Conservation (phyloP, 2,888 invertebrate genomes). For the Rapana venosa region DNA sequence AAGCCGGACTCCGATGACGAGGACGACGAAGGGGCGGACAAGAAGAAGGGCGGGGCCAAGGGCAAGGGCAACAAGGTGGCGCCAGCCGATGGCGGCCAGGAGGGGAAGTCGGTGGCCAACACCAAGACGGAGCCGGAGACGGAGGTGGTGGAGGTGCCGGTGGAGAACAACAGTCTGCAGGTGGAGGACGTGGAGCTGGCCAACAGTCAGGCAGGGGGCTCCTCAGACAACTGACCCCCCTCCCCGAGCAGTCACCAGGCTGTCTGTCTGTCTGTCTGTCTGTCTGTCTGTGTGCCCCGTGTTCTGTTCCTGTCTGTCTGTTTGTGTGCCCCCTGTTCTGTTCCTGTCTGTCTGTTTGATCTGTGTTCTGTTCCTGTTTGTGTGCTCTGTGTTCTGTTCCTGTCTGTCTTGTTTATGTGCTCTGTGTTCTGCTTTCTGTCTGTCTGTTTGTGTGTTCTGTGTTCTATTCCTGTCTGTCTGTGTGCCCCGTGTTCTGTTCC, state of each 20-base stretch:
- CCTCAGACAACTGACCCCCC: background rate
- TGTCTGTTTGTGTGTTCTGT: too few species aligned
- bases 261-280: background rate
- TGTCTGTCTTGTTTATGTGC: too few species aligned
- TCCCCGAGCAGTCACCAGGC: background rate
- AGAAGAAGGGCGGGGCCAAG: background rate
- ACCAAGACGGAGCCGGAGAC: too few species aligned
- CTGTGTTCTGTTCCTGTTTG: background rate
- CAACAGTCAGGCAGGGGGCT: background rate
- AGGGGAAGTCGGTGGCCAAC: background rate
- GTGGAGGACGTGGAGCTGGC: constrained; percentile 15
- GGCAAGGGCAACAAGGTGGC: constrained; percentile 19
- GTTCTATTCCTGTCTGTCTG: too few species aligned
- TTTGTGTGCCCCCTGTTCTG: background rate
- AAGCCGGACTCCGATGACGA: constrained; percentile 49
- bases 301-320: background rate
- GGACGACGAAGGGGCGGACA: constrained; percentile 44
- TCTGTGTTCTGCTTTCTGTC: too few species aligned
- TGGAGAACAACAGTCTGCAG: background rate
- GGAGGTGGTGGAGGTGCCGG: constrained; percentile 8
- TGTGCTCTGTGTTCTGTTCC: too few species aligned
- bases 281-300: background rate
- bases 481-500: too few species aligned
- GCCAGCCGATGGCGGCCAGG: constrained; percentile 14
- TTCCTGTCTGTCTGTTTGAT: background rate